phyloP scores from a whole-genome alignment of 1,140 invertebrate genomes.

The Drosophila ambigua region DNA sequence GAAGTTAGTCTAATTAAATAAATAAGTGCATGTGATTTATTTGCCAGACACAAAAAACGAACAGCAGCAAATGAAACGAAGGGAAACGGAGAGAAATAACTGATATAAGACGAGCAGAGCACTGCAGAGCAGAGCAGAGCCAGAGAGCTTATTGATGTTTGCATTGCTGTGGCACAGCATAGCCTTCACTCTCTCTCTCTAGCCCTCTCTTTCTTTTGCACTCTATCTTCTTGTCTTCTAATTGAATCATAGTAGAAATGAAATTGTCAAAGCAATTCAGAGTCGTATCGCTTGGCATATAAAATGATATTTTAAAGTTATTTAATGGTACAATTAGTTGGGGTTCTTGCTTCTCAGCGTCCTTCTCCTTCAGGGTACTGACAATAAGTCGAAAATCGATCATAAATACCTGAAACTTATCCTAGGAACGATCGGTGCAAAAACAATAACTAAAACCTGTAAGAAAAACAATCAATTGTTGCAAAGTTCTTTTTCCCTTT shows the following conservation, averaged over 20 bases:
- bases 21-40: slow-evolving; percentile 82
- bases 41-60: slow-evolving; percentile 54
- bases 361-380: too few relatives aligned
- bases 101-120: slow-evolving; percentile 38
- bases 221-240: slow-evolving; percentile 34
- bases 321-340: too few relatives aligned
- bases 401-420: too few relatives aligned
- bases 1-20: slow-evolving; percentile 82
- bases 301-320: background rate
- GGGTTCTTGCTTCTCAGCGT: too few relatives aligned
- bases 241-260: slow-evolving; percentile 49
- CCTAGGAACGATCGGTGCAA: too few relatives aligned
- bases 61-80: slow-evolving; percentile 3
- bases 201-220: slow-evolving; percentile 6
- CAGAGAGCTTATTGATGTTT: slow-evolving; percentile 53
- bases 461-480: too few relatives aligned
- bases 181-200: background rate
- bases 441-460: too few relatives aligned
- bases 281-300: slow-evolving; percentile 15
- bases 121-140: too few relatives aligned
- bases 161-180: slow-evolving; percentile 26
- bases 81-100: slow-evolving; percentile 30
- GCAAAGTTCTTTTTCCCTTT: too few relatives aligned
- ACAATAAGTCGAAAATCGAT: too few relatives aligned
- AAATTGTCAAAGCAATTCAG: slow-evolving; percentile 38